Conservation (phyloP, 2,888 invertebrate species). For the Hyppa rectilinea region DNA sequence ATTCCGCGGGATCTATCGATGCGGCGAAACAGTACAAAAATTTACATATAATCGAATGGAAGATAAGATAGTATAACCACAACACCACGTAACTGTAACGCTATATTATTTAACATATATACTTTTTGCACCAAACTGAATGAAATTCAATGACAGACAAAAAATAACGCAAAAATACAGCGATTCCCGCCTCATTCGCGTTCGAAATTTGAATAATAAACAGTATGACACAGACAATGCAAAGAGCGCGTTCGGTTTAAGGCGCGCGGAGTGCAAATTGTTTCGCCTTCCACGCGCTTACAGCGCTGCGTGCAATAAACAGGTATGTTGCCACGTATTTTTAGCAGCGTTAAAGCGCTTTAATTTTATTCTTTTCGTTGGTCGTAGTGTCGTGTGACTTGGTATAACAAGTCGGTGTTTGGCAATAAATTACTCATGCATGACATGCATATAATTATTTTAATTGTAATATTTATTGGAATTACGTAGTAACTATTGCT, state of each 20-base stretch:
- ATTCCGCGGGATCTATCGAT: slow-evolving; percentile 27
- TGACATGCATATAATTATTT: slow-evolving; percentile 41
- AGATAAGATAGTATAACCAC: slow-evolving; percentile 59
- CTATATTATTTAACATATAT: neutral
- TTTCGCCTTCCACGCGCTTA: slow-evolving; percentile 46
- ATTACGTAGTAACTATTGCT: slow-evolving; percentile 5
- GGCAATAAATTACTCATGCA: slow-evolving; percentile 47
- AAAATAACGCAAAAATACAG: slow-evolving; percentile 1
- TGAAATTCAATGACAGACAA: neutral
- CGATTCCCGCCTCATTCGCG: slow-evolving; percentile 62
- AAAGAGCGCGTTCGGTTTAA: slow-evolving; percentile 31
- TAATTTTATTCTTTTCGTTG: slow-evolving; percentile 2
- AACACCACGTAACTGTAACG: slow-evolving; percentile 2
- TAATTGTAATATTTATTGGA: slow-evolving; percentile 52
- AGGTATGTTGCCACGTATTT: neutral
- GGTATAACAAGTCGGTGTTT: slow-evolving; percentile 3
- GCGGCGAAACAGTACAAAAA: slow-evolving; percentile 1
- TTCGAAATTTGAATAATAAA: slow-evolving; percentile 57
- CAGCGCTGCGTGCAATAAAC: slow-evolving; percentile 58
- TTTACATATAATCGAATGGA: neutral
- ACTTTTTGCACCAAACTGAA: neutral
- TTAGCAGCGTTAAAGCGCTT: slow-evolving; percentile 48
- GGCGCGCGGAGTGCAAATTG: slow-evolving; percentile 70
- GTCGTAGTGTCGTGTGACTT: slow-evolving; percentile 71
- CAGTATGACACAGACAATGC: slow-evolving; percentile 51